phyloP scores from a whole-genome alignment of 2,888 invertebrate genomes.

The Drosophila ochracea region DNA sequence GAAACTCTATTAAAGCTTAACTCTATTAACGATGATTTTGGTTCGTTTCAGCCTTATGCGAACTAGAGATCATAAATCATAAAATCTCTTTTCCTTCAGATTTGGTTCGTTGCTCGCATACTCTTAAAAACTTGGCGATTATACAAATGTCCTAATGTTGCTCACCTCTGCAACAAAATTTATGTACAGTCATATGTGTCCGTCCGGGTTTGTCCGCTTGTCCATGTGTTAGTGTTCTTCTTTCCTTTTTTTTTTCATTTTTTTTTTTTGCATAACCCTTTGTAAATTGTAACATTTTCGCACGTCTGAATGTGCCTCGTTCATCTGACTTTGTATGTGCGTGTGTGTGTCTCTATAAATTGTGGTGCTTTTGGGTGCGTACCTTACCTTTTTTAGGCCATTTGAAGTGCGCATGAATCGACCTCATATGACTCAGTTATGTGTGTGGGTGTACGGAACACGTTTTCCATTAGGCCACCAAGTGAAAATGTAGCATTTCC shows the following conservation, averaged over 20 bases:
- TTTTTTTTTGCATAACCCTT: constrained; percentile 52
- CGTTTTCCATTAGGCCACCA: constrained; percentile 59
- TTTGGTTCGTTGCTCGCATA: background rate
- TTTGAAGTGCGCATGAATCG: constrained; percentile 29
- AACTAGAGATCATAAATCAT: constrained; percentile 22
- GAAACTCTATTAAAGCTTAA: constrained; percentile 6
- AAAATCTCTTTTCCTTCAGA: constrained; percentile 15
- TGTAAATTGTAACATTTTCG: constrained; percentile 71
- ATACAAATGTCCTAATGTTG: constrained; percentile 23
- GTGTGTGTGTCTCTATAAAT: constrained; percentile 53
- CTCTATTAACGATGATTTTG: constrained; percentile 19
- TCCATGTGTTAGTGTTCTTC: constrained; percentile 4
- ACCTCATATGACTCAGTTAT: constrained; percentile 17
- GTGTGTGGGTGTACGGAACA: constrained; percentile 20
- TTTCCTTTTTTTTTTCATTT: constrained; percentile 18
- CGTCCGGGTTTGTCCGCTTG: constrained; percentile 6
- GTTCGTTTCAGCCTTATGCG: background rate
- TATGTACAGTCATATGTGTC: constrained; percentile 15
- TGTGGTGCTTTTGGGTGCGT: constrained; percentile 55
- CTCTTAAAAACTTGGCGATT: constrained; percentile 27
- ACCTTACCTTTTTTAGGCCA: constrained; percentile 57
- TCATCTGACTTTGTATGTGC: constrained; percentile 16
- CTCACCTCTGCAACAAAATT: constrained; percentile 25
- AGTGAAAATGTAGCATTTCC: constrained; percentile 58
- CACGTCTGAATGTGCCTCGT: constrained; percentile 55